Evolutionary conservation across 2,888 invertebrate genomes (phyloP).

Genomic region (Chorisops tibialis): DNA sequence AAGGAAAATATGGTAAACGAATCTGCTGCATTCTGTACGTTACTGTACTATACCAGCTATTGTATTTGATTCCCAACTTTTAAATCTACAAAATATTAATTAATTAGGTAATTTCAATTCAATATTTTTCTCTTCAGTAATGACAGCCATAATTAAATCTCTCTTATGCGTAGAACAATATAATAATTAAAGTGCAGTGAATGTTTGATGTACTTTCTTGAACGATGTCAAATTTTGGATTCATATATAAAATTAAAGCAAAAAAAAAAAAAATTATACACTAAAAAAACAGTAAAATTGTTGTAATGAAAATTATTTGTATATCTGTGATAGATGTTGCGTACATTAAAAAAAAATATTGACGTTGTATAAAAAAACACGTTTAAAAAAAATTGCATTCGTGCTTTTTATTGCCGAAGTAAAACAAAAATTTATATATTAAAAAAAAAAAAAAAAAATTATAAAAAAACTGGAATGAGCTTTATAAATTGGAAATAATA

Average conservation of each 20-base stretch:
- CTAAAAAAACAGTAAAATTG: not conserved
- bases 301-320: slow-evolving; percentile 9
- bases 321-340: slow-evolving; percentile 26
- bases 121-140: too few species aligned
- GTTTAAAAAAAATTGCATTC: slow-evolving; percentile 2
- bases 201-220: not conserved
- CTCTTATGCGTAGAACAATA: too few species aligned
- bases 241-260: not conserved
- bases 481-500: slow-evolving; percentile 9
- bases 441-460: not conserved
- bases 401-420: slow-evolving; percentile 18
- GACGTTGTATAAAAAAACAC: not conserved
- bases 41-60: too few species aligned
- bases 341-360: slow-evolving; percentile 13
- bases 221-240: not conserved
- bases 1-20: too few species aligned
- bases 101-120: too few species aligned
- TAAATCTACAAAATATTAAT: too few species aligned
- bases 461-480: not conserved
- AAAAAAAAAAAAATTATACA: not conserved
- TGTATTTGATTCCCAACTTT: too few species aligned
- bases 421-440: not conserved
- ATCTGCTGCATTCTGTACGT: too few species aligned
- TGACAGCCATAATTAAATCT: too few species aligned
- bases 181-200: not conserved